These are phyloP conservation scores for Drosophila erecta DNA, from an alignment of 1,140 invertebrate species.

Conservation along the genomic window DNA sequence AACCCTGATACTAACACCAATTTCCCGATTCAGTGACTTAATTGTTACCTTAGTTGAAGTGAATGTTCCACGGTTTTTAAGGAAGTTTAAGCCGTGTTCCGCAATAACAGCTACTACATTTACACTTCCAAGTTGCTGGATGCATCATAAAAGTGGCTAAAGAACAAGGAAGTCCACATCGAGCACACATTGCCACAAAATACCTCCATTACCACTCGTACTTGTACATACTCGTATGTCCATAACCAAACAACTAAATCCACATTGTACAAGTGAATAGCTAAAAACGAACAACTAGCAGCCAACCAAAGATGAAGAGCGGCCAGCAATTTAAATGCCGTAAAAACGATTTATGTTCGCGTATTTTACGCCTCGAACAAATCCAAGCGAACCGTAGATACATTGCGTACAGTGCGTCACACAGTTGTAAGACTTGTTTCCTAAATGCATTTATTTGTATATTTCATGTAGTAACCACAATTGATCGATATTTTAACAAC, in stretches of 20 bases:
- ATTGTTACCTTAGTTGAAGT: conserved; percentile 19
- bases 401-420: conserved; percentile 8
- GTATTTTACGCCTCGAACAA: conserved; percentile 61
- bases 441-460: background rate
- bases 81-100: conserved; percentile 7
- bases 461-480: too few relatives aligned
- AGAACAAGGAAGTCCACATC: conserved; percentile 31
- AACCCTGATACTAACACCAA: background rate
- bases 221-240: conserved; percentile 20
- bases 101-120: background rate
- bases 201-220: conserved; percentile 6
- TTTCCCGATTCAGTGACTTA: background rate
- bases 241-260: conserved; percentile 10
- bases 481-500: too few relatives aligned
- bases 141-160: conserved; percentile 12
- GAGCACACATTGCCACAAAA: background rate
- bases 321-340: conserved; percentile 60
- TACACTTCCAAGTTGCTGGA: background rate
- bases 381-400: conserved; percentile 25
- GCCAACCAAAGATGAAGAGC: conserved; percentile 15
- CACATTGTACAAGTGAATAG: conserved; percentile 33
- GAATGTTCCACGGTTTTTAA: background rate
- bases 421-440: background rate
- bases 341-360: conserved; percentile 68
- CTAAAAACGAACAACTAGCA: conserved; percentile 32